A percentile compares a stretch with the other conserved stretches of the same genome.
Evolutionary conservation across 2,888 invertebrate genomes (phyloP).

Genomic region (Oxyteleia sp.): DNA sequence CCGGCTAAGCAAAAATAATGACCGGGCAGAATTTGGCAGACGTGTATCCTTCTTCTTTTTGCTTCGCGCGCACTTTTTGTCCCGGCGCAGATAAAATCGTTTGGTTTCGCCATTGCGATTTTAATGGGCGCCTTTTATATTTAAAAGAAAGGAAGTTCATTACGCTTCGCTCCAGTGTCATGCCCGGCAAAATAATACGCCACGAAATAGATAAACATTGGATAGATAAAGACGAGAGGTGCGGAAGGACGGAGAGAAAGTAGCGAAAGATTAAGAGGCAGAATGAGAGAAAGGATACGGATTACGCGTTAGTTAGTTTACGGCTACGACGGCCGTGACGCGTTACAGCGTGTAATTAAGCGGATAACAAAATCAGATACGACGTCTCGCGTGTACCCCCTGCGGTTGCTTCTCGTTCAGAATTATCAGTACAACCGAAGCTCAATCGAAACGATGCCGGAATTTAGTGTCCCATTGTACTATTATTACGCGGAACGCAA

Average conservation of each 20-base stretch:
- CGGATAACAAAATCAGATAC: constrained; percentile 86
- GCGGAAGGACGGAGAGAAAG: constrained; percentile 75
- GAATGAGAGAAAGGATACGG: constrained; percentile 82
- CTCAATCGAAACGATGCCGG: constrained; percentile 66
- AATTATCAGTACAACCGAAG: constrained; percentile 76
- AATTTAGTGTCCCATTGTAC: constrained; percentile 39
- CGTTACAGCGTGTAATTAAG: constrained; percentile 86
- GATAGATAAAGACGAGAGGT: constrained; percentile 71
- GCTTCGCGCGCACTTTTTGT: constrained; percentile 37
- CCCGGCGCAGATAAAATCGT: constrained; percentile 61
- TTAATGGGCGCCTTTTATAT: constrained; percentile 68
- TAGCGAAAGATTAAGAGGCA: constrained; percentile 71
- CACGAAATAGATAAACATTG: constrained; percentile 62
- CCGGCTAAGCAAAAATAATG: constrained; percentile 53
- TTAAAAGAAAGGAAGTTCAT: constrained; percentile 67
- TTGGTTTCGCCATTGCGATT: constrained; percentile 41
- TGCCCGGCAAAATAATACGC: constrained; percentile 53
- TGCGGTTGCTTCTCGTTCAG: constrained; percentile 74
- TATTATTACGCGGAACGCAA: constrained; percentile 14
- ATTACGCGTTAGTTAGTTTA: constrained; percentile 82
- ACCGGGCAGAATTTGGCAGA: constrained; percentile 55
- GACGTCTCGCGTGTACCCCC: constrained; percentile 83
- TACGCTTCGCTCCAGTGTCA: constrained; percentile 35
- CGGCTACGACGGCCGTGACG: constrained; percentile 79
- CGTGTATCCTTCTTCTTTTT: constrained; percentile 31